Evolutionary conservation across 2,888 invertebrate species (phyloP), one percentile per base, ranked within the genome.

Genomic region (Eupithecia insigniata): DNA sequence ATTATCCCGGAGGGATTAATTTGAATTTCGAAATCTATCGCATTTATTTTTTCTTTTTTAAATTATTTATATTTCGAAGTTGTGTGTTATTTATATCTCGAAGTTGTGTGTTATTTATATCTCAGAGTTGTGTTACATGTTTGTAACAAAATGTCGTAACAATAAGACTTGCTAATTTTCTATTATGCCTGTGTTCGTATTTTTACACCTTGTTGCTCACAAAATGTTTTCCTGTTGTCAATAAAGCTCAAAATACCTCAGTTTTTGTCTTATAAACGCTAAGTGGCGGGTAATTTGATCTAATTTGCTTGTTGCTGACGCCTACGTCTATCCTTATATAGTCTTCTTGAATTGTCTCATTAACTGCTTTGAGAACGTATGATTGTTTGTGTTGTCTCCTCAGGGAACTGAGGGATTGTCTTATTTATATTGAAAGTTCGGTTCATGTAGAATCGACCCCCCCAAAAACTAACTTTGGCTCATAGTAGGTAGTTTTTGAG

Each of bases 251-350:
- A 51, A 22, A 51, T 51, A 46, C 12, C 22, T 22, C 12, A 12
- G 10, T 12, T 51, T 26, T 22, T 55, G 12, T 8, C 26, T 55
- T 55, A 26, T 55, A 22, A 8, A 3, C 16, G 83, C 84, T 39
- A 84, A 89, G 87, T 87, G 86, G 86, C 26, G 77, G 81, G 85
- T 88, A 89, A 90, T 88, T 87, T 70, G 80, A 82, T 85, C 84
- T 88, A 89, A 90, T 90, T 89, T 87, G 80, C 88, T 86, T 84
- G 84, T 90, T 88, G 83, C 77, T 78, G 74, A 75, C 85, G 79
- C 90, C 88, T 82, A 89, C 90, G 81, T 66, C 74, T 64, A 71
- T 75, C 69, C 76, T 76, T 70, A 34, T 5, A 36, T 36, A 43
- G 69, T 61, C 60, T 67, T 60, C 8, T 18, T 60, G 30, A 60